Evolutionary conservation across 1,140 invertebrate genomes (phyloP).

Genomic region (Danaus plexippus): DNA sequence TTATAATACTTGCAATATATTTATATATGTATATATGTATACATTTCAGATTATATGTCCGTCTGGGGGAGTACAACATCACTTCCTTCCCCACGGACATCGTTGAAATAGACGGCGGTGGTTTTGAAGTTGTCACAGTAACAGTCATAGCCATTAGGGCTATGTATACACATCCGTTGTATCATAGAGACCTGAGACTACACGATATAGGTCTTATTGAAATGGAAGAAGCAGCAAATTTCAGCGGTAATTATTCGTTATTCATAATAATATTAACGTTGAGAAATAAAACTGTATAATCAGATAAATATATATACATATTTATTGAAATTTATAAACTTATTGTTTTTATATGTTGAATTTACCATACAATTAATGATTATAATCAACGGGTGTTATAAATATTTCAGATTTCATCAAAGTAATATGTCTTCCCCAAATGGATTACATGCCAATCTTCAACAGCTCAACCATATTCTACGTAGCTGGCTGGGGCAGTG

Average conservation of each 20-base stretch:
- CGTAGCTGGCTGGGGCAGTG: conserved; percentile 36
- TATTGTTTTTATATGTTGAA: too few relatives aligned
- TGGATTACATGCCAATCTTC: conserved; percentile 21
- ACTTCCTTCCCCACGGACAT: conserved; percentile 24
- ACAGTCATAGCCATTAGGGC: conserved; percentile 14
- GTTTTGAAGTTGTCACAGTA: conserved; percentile 15
- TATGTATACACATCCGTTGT: conserved; percentile 16
- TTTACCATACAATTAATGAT: too few relatives aligned
- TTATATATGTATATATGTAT: neutral
- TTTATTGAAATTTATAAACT: neutral
- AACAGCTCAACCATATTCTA: conserved; percentile 20
- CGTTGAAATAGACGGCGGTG: conserved; percentile 22
- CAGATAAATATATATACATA: too few relatives aligned
- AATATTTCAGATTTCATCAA: conserved; percentile 42
- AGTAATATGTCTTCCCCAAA: conserved; percentile 34
- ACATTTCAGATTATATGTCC: conserved; percentile 23
- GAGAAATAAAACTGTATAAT: too few relatives aligned
- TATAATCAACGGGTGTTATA: too few relatives aligned
- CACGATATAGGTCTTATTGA: conserved; percentile 31
- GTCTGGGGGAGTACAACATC: conserved; percentile 29
- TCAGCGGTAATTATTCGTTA: conserved; percentile 20
- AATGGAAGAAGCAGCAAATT: conserved; percentile 10
- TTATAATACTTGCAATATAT: neutral
- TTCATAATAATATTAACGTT: neutral
- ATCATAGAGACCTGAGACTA: neutral